These are phyloP conservation scores for Zalophus californianus DNA, from an alignment of 2,797 vertebrate genomes.

Conservation along the genomic window DNA sequence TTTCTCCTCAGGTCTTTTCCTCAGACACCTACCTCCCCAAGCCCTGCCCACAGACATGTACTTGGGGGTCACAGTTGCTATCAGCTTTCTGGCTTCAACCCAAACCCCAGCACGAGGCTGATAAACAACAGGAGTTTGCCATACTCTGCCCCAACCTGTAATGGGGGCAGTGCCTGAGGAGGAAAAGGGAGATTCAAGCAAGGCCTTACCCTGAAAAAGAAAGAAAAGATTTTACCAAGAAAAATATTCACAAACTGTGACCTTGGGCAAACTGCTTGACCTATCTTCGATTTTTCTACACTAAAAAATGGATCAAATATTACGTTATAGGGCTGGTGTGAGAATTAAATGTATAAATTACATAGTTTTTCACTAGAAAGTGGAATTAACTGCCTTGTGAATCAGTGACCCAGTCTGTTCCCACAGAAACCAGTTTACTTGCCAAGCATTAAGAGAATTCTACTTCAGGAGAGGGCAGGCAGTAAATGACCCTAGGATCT, in stretches of 20 bases:
- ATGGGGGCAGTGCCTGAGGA: background rate
- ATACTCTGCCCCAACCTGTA: background rate
- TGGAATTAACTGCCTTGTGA: conserved; percentile 23
- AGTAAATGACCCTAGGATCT: background rate
- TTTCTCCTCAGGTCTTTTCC: background rate
- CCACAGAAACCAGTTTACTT: background rate
- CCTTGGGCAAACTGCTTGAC: background rate
- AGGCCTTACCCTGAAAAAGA: background rate
- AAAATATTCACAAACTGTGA: background rate
- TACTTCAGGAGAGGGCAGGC: conserved; percentile 11
- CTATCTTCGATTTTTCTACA: background rate
- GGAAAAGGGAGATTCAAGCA: background rate
- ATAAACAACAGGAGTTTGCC: background rate
- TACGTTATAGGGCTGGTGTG: background rate
- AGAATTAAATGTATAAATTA: conserved; percentile 30
- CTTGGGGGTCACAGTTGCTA: background rate
- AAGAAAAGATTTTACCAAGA: background rate
- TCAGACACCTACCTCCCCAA: background rate
- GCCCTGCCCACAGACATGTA: background rate
- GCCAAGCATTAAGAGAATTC: background rate
- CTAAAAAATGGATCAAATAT: background rate
- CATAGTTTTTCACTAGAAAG: conserved; percentile 14
- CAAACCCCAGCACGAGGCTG: background rate
- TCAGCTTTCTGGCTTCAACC: background rate
- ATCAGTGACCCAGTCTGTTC: background rate